A percentile compares a stretch with the other conserved stretches of the same genome.
Evolutionary conservation across 2,888 invertebrate genomes (phyloP).

Genomic region (Acheta domesticus): DNA sequence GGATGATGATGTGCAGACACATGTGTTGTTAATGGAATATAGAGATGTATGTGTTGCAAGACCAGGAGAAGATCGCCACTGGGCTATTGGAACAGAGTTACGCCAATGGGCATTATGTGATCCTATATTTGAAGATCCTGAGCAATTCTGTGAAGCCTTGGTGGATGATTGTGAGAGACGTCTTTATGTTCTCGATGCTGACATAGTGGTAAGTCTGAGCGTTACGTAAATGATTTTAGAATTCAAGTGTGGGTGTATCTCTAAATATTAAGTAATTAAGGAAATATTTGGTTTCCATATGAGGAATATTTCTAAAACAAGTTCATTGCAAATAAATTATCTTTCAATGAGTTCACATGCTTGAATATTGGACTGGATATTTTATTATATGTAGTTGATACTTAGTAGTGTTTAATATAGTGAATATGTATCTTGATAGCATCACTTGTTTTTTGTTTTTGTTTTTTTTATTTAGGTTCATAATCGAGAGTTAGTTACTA

Average conservation of each 20-base stretch:
- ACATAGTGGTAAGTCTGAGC: conserved; percentile 35
- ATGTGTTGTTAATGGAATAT: conserved; percentile 37
- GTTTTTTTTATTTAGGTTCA: conserved; percentile 33
- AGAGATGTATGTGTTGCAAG: conserved; percentile 34
- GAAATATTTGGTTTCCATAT: no score
- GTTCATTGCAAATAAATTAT: no score
- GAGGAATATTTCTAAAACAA: no score
- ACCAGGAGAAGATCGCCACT: conserved; percentile 37
- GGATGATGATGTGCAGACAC: conserved; percentile 36
- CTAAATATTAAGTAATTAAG: no score
- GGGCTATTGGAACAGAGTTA: conserved; percentile 39
- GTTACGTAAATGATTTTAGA: not conserved
- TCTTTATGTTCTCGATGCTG: conserved; percentile 38
- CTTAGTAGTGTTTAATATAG: no score
- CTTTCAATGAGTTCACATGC: no score
- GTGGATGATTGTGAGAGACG: conserved; percentile 36
- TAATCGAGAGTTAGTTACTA: conserved; percentile 30
- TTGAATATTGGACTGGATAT: no score
- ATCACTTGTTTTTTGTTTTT: not conserved
- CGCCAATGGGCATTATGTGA: conserved; percentile 36
- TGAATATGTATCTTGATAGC: no score
- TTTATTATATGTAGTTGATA: no score
- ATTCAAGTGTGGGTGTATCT: no score
- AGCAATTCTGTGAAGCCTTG: conserved; percentile 33
- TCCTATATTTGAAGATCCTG: conserved; percentile 32